phyloP scores from a whole-genome alignment of 2,888 invertebrate species.

The Stenotaenia linearis region DNA sequence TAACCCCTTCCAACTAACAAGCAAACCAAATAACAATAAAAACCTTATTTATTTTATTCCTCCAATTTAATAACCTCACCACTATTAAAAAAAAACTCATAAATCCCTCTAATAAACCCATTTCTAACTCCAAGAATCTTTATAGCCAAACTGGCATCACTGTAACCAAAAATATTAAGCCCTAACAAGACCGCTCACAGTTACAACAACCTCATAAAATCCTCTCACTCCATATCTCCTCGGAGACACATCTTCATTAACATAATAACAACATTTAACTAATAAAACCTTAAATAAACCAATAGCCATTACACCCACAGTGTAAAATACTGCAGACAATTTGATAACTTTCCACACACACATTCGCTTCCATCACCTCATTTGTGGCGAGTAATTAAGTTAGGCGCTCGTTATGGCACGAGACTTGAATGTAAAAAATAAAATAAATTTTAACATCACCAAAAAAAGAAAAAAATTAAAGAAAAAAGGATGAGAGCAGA shows the following conservation, averaged over 20 bases:
- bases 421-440: not conserved
- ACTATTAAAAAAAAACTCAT: not conserved
- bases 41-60: too few species aligned
- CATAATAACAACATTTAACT: not conserved
- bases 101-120: not conserved
- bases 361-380: not conserved
- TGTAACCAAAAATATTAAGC: not conserved
- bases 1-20: too few species aligned
- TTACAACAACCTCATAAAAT: not conserved
- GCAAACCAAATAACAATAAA: too few species aligned
- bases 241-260: not conserved
- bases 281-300: not conserved
- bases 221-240: not conserved
- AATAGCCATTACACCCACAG: not conserved
- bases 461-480: not conserved
- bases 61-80: too few species aligned
- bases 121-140: not conserved
- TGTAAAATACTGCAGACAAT: not conserved
- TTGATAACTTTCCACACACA: not conserved
- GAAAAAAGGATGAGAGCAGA: not conserved
- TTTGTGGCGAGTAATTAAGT: constrained; percentile 2
- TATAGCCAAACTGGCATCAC: not conserved
- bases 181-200: not conserved
- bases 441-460: not conserved
- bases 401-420: not conserved